Base-by-base conservation (phyloP, 2,888 invertebrate species). In the Lingula anatina region DNA sequence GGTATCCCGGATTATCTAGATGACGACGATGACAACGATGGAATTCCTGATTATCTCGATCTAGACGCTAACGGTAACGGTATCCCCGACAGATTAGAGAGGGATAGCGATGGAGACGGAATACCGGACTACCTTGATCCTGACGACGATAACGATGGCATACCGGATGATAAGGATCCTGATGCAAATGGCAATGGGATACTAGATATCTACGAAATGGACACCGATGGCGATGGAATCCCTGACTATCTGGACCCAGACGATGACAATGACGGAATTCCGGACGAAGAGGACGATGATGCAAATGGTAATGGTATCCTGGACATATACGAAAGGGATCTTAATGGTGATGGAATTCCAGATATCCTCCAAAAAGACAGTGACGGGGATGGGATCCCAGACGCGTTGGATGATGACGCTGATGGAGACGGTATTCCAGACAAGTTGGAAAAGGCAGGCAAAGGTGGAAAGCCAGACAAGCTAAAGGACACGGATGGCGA, bases 181-280 rank as follows among this genome's bases (percentile, higher is more conserved):
- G 28, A 47, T 15, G 61, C 50, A 2, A 43, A 55, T 31, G 49
- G 46, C 9, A 26, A 27, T 20, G 55, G 54, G 21, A 59, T 62
- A 12, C 43, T 51, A 9, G 61, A 67, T 31, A 55, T 23, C 15
- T 20, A 55, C 37, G 60, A 64, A 39, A 59, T 57, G 18, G 61
- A 69, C 38, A 59, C 59, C 18, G 68, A 65, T 56, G 70, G 68
- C 1, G 70, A 72, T 57, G 71, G 71, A 23, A 70, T 73, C 38
- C 70, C 72, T n/a, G 69, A 71, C 55, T 46, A 65, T 46, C 37
- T 60, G 3, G 65, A 67, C 26, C 55, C 61, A 31, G 68, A 68
- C 50, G 52, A 53, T 45, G 60, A 60, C 40, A 48, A 51, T 36
- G 71, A 71, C 57, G 71, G 70, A 18, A 70, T 71, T 23, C 73